Base-by-base conservation (phyloP, 2,797 vertebrate species). In the Fratercula arctica region DNA sequence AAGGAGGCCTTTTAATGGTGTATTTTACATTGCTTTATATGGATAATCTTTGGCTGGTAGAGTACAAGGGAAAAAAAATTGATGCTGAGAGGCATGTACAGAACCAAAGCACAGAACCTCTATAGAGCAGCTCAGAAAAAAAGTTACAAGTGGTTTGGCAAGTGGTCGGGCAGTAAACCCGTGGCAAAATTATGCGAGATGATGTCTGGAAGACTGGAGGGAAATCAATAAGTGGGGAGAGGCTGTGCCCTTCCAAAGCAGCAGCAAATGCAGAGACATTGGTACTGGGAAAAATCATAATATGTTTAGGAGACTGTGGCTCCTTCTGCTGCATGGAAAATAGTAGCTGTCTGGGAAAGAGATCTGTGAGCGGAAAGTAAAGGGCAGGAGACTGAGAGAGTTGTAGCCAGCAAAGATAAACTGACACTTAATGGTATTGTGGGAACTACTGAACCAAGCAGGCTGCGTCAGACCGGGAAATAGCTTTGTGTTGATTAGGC, bases 11-110 rank as follows among this genome's bases (percentile, higher is more conserved):
- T 87, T 89, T 80, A 96, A 86, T 87, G 53, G 41, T 85, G 84
- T 93, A 54, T 83, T 95, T 95, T 81, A 91, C 68, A 86, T 85
- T 93, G 73, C 82, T 96, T 95, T 96, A 84, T 87, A 93, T 91
- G 93, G 91, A 76, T 86, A 73, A 78, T 89, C 68, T 92, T 96
- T 95, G 95, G 78, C 90, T 95, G 68, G 41, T 83, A 83, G 41
- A 80, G 45, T 35, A 79, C 25, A 78, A 77, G 41, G 50, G 29
- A 24, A 61, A 91, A 85, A 89, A 92, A 46, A 25, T 54, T 87
- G 81, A 84, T 0, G 9, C 41, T 83, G 72, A 93, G 45, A 87
- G 53, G 24, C 75, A 77, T 79, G 50, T 75, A 81, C 16, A 77
- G 85, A 94, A 90, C 56, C 41, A 74, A 91, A 93, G 78, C 19